Evolutionary conservation across 2,888 invertebrate genomes (phyloP).

Genomic region (Mesorhabditis sp.): DNA sequence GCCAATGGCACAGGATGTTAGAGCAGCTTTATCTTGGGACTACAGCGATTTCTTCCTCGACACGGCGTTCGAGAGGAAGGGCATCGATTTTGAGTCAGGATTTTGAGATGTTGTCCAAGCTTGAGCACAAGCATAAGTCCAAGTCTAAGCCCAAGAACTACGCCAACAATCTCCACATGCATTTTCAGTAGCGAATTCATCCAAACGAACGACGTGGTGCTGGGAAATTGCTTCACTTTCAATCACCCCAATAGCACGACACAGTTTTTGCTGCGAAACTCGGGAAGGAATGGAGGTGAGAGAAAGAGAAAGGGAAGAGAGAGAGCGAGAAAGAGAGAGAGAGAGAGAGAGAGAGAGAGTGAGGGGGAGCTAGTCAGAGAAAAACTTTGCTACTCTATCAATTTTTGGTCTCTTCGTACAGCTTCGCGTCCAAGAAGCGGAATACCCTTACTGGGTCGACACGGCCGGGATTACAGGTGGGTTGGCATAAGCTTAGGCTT

Average conservation of each 20-base stretch:
- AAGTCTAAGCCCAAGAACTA: too few species aligned
- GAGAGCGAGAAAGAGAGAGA: too few species aligned
- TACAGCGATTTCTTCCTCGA: conserved; percentile 32
- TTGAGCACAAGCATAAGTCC: too few species aligned
- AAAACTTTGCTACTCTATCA: too few species aligned
- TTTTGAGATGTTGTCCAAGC: too few species aligned
- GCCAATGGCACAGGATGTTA: conserved; percentile 10
- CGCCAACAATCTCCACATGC: too few species aligned
- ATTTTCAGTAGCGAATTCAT: conserved; percentile 23
- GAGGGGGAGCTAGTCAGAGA: too few species aligned
- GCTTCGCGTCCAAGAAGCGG: conserved; percentile 28
- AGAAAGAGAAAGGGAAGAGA: too few species aligned
- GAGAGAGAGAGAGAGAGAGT: too few species aligned
- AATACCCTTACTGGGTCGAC: conserved; percentile 38
- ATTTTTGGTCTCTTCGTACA: conserved; percentile 23
- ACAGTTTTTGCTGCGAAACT: conserved; percentile 19
- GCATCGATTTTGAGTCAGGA: conserved; percentile 20
- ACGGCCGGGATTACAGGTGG: conserved; percentile 26
- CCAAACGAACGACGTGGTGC: conserved; percentile 33
- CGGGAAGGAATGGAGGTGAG: conserved; percentile 30
- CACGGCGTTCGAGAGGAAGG: conserved; percentile 36
- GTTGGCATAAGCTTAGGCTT: not conserved
- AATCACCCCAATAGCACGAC: conserved; percentile 26
- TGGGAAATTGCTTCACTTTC: conserved; percentile 43
- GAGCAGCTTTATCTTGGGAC: conserved; percentile 31